Evolutionary conservation across 2,797 vertebrate species (phyloP).

Genomic region (Danio albolineatus): DNA sequence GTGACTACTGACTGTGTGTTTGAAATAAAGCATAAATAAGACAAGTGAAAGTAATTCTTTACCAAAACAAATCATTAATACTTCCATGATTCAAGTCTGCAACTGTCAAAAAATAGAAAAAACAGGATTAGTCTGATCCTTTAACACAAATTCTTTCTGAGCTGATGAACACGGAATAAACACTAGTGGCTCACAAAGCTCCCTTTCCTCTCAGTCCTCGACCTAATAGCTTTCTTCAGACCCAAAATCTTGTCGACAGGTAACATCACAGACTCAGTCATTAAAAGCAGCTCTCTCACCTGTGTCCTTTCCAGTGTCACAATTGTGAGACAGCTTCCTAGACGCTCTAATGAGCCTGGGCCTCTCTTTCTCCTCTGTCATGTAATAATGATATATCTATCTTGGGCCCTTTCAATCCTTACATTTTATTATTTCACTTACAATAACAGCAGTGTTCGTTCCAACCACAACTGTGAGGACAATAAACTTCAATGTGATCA

Average conservation of each 20-base stretch:
- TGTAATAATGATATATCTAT: conserved; percentile 45
- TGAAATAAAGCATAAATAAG: neutral
- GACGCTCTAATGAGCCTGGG: conserved; percentile 52
- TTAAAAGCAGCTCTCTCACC: conserved; percentile 45
- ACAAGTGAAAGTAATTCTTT: neutral
- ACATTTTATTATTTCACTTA: conserved; percentile 51
- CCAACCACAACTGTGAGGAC: neutral
- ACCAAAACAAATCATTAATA: neutral
- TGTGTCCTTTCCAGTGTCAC: conserved; percentile 17
- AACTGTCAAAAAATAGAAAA: neutral
- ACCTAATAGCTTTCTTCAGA: conserved; percentile 22
- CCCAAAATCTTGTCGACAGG: conserved; percentile 22
- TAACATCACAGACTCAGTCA: conserved; percentile 48
- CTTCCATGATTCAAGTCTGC: neutral
- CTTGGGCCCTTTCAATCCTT: conserved; percentile 30
- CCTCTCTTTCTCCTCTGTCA: conserved; percentile 27
- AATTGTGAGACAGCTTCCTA: conserved; percentile 19
- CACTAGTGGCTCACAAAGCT: neutral
- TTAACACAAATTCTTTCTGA: neutral
- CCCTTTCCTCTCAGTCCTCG: conserved; percentile 1
- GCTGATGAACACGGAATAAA: conserved; percentile 18
- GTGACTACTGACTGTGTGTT: neutral
- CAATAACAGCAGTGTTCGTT: conserved; percentile 32
- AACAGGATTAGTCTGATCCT: neutral
- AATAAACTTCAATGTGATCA: neutral